phyloP scores from a whole-genome alignment of 2,888 invertebrate genomes.

The Caenorhabditis sulstoni region DNA sequence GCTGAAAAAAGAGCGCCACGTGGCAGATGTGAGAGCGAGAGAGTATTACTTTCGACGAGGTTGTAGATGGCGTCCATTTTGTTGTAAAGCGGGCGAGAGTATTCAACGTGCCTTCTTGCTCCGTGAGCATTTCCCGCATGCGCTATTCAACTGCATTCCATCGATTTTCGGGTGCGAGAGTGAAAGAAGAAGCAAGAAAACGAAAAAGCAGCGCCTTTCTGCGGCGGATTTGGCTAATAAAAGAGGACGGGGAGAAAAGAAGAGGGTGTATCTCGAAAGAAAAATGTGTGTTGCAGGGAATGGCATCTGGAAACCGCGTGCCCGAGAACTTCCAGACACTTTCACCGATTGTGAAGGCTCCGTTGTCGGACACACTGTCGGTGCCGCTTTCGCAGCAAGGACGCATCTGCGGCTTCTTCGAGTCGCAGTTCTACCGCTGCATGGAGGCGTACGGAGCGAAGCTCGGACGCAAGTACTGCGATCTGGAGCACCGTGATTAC shows the following conservation, averaged over 20 bases:
- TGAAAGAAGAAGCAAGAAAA: conserved; percentile 7
- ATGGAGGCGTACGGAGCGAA: conserved; percentile 80
- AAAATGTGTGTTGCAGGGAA: conserved; percentile 19
- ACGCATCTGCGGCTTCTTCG: conserved; percentile 78
- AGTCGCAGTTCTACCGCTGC: conserved; percentile 77
- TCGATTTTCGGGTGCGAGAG: conserved; percentile 30
- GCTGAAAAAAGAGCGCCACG: conserved; percentile 58
- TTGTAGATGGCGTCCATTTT: conserved; percentile 68
- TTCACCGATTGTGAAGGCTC: conserved; percentile 70
- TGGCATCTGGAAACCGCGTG: conserved; percentile 74
- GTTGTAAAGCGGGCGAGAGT: conserved; percentile 8
- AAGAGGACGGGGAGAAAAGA: neutral
- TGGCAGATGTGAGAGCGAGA: conserved; percentile 41
- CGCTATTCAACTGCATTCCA: conserved; percentile 1
- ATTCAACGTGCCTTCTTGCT: conserved; percentile 2
- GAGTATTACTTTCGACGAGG: conserved; percentile 66
- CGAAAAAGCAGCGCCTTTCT: conserved; percentile 1
- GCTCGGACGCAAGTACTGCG: conserved; percentile 79
- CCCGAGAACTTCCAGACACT: conserved; percentile 70
- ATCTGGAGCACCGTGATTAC: conserved; percentile 79
- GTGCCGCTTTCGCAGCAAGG: conserved; percentile 73
- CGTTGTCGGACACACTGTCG: conserved; percentile 70
- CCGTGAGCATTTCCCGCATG: conserved; percentile 2
- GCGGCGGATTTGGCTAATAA: conserved; percentile 9
- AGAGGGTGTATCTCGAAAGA: too few relatives aligned